Conservation (phyloP, 1,140 invertebrate genomes). For the Palaemon carinicauda region DNA sequence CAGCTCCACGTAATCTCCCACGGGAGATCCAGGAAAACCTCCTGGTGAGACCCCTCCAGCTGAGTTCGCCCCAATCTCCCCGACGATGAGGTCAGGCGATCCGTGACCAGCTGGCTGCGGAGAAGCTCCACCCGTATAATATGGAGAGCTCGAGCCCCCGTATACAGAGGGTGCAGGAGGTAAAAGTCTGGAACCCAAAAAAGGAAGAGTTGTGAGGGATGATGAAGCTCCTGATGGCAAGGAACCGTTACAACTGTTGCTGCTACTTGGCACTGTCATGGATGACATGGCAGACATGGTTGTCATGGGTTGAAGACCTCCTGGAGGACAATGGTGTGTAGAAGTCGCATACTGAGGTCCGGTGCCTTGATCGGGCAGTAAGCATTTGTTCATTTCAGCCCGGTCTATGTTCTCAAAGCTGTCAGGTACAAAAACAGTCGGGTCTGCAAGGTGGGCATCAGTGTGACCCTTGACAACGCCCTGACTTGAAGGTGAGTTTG, state of each 20-base stretch:
- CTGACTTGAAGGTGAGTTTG: constrained; percentile 64
- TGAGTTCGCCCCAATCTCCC: not conserved
- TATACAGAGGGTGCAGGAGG: constrained; percentile 23
- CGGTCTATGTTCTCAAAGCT: constrained; percentile 71
- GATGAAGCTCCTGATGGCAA: constrained; percentile 56
- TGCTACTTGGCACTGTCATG: constrained; percentile 12
- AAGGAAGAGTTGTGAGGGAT: constrained; percentile 60
- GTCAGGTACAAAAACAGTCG: constrained; percentile 66
- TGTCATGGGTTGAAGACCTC: constrained; percentile 63
- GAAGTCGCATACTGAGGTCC: constrained; percentile 62
- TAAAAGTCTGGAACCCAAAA: constrained; percentile 30
- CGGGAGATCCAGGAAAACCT: constrained; percentile 32
- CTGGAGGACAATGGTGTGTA: constrained; percentile 68
- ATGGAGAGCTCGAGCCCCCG: constrained; percentile 27
- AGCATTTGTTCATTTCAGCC: constrained; percentile 75
- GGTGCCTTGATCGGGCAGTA: constrained; percentile 63
- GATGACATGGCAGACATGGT: constrained; percentile 35
- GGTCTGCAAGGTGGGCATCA: constrained; percentile 64
- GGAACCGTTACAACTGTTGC: constrained; percentile 60
- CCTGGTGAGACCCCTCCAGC: constrained; percentile 29
- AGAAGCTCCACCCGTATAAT: constrained; percentile 41
- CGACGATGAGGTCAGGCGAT: constrained; percentile 12
- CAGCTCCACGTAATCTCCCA: constrained; percentile 50
- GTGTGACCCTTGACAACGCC: constrained; percentile 68
- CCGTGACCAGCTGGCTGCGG: constrained; percentile 32